Evolutionary conservation across 2,797 vertebrate species (phyloP).

Genomic region (Pagetopsis macropterus): DNA sequence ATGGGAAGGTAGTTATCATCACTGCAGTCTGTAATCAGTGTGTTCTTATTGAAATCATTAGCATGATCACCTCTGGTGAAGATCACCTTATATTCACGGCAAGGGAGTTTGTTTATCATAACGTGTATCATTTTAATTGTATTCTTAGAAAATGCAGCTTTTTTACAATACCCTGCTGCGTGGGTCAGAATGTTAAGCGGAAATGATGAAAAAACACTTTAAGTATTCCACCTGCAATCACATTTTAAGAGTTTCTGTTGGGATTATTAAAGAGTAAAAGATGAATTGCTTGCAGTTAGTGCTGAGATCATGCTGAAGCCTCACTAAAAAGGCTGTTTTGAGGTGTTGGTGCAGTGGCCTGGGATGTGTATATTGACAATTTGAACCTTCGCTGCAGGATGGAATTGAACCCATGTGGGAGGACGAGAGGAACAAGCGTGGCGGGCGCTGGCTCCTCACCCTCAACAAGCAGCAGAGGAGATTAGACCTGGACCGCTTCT

Average conservation of each 20-base stretch:
- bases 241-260: background rate
- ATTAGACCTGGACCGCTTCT: slow-evolving; percentile 97
- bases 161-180: background rate
- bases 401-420: slow-evolving; percentile 99
- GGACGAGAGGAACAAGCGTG: slow-evolving; percentile 97
- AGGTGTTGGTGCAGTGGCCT: background rate
- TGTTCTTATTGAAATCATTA: slow-evolving; percentile 6
- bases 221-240: background rate
- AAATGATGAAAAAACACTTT: background rate
- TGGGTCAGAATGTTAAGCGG: background rate
- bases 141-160: background rate
- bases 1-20: background rate
- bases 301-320: slow-evolving; percentile 2
- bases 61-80: background rate
- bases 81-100: background rate
- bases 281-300: background rate
- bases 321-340: slow-evolving; percentile 3
- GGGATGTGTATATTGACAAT: slow-evolving; percentile 34
- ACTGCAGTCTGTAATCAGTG: slow-evolving; percentile 8
- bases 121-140: background rate
- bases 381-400: slow-evolving; percentile 82
- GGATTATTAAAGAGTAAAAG: background rate
- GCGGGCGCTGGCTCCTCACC: slow-evolving; percentile 97
- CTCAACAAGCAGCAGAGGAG: slow-evolving; percentile 97
- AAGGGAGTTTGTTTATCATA: background rate